A percentile compares a stretch with the other conserved stretches of the same genome.
Evolutionary conservation across 2,797 vertebrate species (phyloP).

Genomic region (Dendrocincla fuliginosa): DNA sequence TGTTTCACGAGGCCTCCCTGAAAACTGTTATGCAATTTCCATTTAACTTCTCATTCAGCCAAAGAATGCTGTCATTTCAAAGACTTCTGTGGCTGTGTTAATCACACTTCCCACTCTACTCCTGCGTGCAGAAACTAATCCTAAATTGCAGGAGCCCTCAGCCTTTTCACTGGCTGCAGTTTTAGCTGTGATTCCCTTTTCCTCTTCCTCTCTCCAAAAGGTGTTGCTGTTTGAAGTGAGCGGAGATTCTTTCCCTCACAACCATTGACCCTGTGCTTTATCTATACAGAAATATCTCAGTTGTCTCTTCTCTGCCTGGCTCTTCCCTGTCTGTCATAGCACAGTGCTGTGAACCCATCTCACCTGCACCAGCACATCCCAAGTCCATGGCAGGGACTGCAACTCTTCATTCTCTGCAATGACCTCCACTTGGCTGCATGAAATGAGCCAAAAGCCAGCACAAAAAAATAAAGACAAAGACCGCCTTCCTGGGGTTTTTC

Average conservation of each 20-base stretch:
- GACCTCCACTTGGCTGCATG: neutral
- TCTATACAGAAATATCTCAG: neutral
- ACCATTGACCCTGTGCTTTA: neutral
- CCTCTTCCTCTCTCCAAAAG: neutral
- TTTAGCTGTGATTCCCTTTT: neutral
- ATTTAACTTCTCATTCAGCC: neutral
- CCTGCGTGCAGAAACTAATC: neutral
- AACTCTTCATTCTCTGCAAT: neutral
- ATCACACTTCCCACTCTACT: neutral
- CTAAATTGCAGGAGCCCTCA: neutral
- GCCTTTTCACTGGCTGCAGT: neutral
- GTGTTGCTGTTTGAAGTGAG: neutral
- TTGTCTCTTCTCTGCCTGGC: neutral
- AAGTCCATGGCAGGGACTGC: neutral
- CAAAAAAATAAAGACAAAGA: neutral
- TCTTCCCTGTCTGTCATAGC: neutral
- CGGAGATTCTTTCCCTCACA: neutral
- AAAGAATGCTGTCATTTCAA: neutral
- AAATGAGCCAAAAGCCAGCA: neutral
- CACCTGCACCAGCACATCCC: neutral
- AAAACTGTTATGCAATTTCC: neutral
- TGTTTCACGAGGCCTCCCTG: neutral
- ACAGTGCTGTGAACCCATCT: neutral
- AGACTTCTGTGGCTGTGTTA: neutral
- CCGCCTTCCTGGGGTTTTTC: neutral